Base-by-base conservation (phyloP, 1,140 invertebrate species). In the Drosophila ambigua region DNA sequence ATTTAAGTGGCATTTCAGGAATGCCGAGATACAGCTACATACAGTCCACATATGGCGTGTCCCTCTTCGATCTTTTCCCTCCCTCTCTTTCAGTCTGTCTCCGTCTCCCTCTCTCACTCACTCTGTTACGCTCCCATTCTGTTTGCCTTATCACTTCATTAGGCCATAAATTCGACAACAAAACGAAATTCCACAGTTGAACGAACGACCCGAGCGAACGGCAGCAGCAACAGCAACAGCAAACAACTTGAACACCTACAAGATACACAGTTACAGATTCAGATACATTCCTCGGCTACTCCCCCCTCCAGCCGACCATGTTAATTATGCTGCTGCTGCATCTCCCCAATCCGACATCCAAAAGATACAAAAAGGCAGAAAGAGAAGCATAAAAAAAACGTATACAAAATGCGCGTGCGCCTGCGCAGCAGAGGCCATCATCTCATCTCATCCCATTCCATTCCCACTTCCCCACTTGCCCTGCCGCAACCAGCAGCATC, bases 151-250 rank as follows among this genome's bases (percentile, higher is more conserved):
- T 88, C 83, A 88, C 83, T 88, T 88, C 83, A 88, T 88, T 88
- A 88, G 83, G 84, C 83, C 79, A 88, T 88, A 88, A 88, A 88
- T 88, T 88, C 83, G 84, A 88, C 83, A 88, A 83, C 74, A 88
- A 88, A 88, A 88, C 76, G 77, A 88, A 81, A 87, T 87, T 88
- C 83, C 83, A 71, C 72, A 88, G 66, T 73, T 68, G 81, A 84
- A 67, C 72, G 72, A 31, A 31, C 63, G 31, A 35, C 9, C 31
- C 9, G 9, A 35, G 31, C 31, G 16, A 31, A 45, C 43, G 53
- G 65, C 63, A 71, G 72, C 76, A 78, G 58, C 60, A 71, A 66
- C 76, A 78, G 58, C 44, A 68, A 54, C 60, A 75, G 45, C 67
- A 84, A 65, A 72, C 73, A 69, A 65, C 69, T 77, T 60, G 61